Evolutionary conservation across 1,140 invertebrate species (phyloP).

Genomic region (Microplitis demolitor): DNA sequence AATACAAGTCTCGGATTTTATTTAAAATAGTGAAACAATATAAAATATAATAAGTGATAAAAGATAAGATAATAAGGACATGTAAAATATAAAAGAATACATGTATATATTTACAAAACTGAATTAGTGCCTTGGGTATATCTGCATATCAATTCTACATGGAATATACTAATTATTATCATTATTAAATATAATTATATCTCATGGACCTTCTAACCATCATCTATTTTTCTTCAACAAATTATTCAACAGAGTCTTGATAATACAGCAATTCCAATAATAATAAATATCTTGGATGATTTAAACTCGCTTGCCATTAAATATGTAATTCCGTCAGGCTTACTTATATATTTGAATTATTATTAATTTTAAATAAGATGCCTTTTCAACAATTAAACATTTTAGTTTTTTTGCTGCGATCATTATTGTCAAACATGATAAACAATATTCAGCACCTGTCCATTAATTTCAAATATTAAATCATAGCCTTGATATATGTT

Average conservation of each 20-base stretch:
- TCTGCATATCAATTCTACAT: constrained; percentile 7
- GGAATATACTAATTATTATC: neutral
- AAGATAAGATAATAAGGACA: neutral
- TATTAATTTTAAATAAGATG: neutral
- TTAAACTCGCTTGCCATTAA: neutral
- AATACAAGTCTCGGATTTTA: neutral
- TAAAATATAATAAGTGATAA: too few species aligned
- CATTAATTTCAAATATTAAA: neutral
- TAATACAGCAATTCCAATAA: constrained; percentile 5
- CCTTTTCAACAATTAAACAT: constrained; percentile 1
- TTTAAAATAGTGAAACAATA: neutral
- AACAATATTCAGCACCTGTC: neutral
- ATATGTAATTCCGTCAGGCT: constrained; percentile 16
- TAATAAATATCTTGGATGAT: neutral
- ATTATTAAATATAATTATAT: neutral
- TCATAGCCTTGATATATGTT: neutral
- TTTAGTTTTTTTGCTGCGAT: constrained; percentile 29
- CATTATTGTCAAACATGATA: constrained; percentile 52
- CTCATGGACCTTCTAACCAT: constrained; percentile 21
- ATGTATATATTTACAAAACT: constrained; percentile 42
- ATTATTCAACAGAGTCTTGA: constrained; percentile 1
- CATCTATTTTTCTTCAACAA: too few species aligned
- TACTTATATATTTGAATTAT: neutral
- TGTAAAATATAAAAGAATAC: constrained; percentile 42
- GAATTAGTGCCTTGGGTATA: constrained; percentile 45